Percentiles rank a stretch among this genome's conserved stretches.
Conservation (phyloP, 2,888 invertebrate species). For the Drosophila aldrichi region DNA sequence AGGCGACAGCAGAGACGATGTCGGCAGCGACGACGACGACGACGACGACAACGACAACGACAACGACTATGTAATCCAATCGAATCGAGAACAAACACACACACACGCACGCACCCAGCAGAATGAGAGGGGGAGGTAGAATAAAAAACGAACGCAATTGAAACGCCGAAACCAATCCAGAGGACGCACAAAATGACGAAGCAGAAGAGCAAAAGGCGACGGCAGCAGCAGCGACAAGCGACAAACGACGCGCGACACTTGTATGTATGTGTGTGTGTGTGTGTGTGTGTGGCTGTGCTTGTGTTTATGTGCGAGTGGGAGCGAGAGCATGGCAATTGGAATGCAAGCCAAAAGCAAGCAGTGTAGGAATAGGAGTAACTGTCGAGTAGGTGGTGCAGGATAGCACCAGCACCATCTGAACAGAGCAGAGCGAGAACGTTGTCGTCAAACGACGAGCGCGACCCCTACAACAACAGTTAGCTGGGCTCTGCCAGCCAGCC, state of each 20-base stretch:
- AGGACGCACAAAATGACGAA: constrained; percentile 69
- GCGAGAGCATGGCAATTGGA: constrained; percentile 47
- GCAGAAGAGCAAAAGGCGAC: constrained; percentile 58
- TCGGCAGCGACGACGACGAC: constrained; percentile 37
- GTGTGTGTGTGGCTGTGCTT: constrained; percentile 30
- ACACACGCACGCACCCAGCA: constrained; percentile 26
- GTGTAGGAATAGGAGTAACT: constrained; percentile 34
- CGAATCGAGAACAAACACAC: constrained; percentile 68
- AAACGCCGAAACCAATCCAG: constrained; percentile 75
- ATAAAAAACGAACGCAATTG: constrained; percentile 76
- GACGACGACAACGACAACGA: constrained; percentile 6
- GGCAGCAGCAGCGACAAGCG: constrained; percentile 49
- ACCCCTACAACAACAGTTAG: constrained; percentile 42
- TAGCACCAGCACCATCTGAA: constrained; percentile 28
- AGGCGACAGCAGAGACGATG: constrained; percentile 41
- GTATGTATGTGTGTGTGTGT: constrained; percentile 2
- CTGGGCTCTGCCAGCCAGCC: constrained; percentile 34
- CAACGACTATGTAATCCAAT: constrained; percentile 74
- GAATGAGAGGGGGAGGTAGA: constrained; percentile 39
- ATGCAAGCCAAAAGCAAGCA: constrained; percentile 45
- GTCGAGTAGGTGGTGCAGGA: constrained; percentile 34
- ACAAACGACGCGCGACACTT: constrained; percentile 70
- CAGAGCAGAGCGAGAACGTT: constrained; percentile 36
- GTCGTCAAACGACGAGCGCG: constrained; percentile 34
- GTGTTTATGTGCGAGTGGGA: constrained; percentile 21